Conservation (phyloP, 1,140 invertebrate genomes). For the Drosophila asahinai region DNA sequence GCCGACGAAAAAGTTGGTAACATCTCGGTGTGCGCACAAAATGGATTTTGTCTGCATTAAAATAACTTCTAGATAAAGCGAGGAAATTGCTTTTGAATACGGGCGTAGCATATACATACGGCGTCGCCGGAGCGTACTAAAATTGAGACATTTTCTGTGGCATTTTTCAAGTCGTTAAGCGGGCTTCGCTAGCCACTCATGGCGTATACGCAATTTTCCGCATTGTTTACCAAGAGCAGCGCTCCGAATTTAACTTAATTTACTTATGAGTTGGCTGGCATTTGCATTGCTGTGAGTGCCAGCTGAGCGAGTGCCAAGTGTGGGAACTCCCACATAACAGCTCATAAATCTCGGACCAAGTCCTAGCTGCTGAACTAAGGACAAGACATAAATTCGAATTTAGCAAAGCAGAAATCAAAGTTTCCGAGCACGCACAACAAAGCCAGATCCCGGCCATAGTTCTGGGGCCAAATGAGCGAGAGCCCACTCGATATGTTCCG, state of each 20-base stretch:
- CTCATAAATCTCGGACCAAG: constrained; percentile 41
- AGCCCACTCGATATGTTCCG: constrained; percentile 30
- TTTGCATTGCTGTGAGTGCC: constrained; percentile 15
- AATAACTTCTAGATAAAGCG: constrained; percentile 69
- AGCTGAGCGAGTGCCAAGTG: constrained; percentile 34
- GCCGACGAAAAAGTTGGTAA: constrained; percentile 52
- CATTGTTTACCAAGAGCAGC: constrained; percentile 21
- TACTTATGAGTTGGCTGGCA: constrained; percentile 13
- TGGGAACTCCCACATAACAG: constrained; percentile 40
- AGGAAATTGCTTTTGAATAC: constrained; percentile 68
- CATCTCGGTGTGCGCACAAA: constrained; percentile 23
- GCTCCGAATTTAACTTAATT: constrained; percentile 22
- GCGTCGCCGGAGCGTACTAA: constrained; percentile 13
- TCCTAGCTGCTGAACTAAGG: constrained; percentile 20
- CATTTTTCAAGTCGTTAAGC: constrained; percentile 46
- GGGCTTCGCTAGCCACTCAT: background rate
- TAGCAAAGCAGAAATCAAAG: constrained; percentile 48
- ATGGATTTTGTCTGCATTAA: constrained; percentile 62
- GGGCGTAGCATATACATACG: constrained; percentile 29
- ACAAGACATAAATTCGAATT: constrained; percentile 54
- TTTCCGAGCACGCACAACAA: constrained; percentile 60
- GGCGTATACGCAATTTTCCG: constrained; percentile 43
- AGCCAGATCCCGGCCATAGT: constrained; percentile 16
- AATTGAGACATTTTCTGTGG: constrained; percentile 56
- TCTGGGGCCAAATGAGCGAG: constrained; percentile 20